Base-by-base conservation (phyloP, 2,888 invertebrate species). In the Drosophila mercatorum region DNA sequence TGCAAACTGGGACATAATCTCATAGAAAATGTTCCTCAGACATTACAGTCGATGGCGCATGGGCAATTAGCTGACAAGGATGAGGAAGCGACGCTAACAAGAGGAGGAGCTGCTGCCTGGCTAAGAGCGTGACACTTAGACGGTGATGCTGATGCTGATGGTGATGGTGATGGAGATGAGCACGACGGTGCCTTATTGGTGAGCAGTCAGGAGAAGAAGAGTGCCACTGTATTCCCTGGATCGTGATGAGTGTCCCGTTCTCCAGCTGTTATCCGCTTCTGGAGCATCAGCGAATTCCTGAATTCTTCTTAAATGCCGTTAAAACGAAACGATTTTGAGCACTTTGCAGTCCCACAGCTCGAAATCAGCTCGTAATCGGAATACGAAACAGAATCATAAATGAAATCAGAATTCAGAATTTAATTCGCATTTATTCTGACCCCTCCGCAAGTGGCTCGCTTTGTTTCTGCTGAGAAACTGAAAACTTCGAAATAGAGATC, bases 151-250 rank as follows among this genome's bases (percentile, higher is more conserved):
- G 75, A 22, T 22, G 22, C 1, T 22, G 22, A 49, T 31, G 49
- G 26, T 17, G 52, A 17, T 46, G 46, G 10, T 47, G 51, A 81
- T 71, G 74, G 71, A 71, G 80, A 75, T 69, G 69, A 61, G 71
- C 83, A 84, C 88, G 88, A 88, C 72, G 85, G 75, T 72, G 67
- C 77, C 88, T 71, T 87, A 85, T 88, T 72, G 71, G 88, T 67
- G 69, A 44, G 28, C 38, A 66, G 53, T 28, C 56, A 55, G 34
- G 40, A 17, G 43, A 0, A 31, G 17, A 38, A 65, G 31, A 68
- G 43, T 66, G 67, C 58, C 56, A 72, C 74, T 40, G 57, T 44
- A 71, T 61, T 60, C 59, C 53, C 44, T 58, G 40, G 68, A 72
- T 72, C 86, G 83, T 84, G 88, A 84, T 80, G 83, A 83, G 75